These are phyloP conservation scores for Coenonympha arcania DNA, from an alignment of 2,888 invertebrate genomes.

Conservation along the genomic window DNA sequence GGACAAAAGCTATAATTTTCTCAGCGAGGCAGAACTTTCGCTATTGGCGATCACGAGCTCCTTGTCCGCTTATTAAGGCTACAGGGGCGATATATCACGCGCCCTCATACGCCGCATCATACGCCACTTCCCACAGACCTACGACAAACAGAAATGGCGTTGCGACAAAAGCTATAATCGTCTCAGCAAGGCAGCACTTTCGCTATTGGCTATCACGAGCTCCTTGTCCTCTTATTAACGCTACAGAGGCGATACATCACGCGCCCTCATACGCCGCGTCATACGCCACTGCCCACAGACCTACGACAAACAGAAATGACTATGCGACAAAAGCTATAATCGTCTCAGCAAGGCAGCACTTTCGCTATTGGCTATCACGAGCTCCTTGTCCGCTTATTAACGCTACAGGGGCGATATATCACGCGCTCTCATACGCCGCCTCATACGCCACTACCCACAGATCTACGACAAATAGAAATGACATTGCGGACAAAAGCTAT, in stretches of 20 bases:
- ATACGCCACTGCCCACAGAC: constrained; percentile 23
- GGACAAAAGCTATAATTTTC: too few relatives aligned
- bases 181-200: too few relatives aligned
- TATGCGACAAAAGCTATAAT: constrained; percentile 10
- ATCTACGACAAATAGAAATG: neutral
- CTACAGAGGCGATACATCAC: constrained; percentile 74
- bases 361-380: constrained; percentile 69
- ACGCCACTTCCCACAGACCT: constrained; percentile 17
- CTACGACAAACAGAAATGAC: neutral
- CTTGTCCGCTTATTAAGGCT: too few relatives aligned
- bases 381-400: constrained; percentile 70
- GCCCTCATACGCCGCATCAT: constrained; percentile 54
- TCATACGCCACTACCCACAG: constrained; percentile 28
- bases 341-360: constrained; percentile 13
- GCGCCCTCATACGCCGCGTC: constrained; percentile 56
- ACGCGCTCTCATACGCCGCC: constrained; percentile 62
- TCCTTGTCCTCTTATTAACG: too few relatives aligned
- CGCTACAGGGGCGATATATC: constrained; percentile 71
- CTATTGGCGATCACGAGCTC: too few relatives aligned
- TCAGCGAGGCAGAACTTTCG: too few relatives aligned
- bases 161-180: constrained; percentile 13
- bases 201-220: too few relatives aligned
- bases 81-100: constrained; percentile 73
- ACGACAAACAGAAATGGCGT: neutral
- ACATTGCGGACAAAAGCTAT: constrained; percentile 4